phyloP scores from a whole-genome alignment of 2,888 invertebrate genomes.

The Hyposoter dolosus region DNA sequence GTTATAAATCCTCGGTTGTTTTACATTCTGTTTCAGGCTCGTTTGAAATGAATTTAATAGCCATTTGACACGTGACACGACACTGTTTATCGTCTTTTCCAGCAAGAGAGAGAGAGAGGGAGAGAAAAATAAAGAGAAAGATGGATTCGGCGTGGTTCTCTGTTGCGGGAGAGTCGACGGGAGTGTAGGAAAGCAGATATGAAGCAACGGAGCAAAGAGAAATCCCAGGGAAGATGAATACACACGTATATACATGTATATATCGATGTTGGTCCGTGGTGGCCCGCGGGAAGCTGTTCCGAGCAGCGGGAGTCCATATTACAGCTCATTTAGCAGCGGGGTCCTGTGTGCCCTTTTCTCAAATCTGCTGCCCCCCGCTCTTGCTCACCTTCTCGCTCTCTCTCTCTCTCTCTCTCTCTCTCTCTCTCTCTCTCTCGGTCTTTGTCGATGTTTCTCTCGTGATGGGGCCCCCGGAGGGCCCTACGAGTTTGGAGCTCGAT shows the following conservation, averaged over 20 bases:
- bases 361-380: conserved; percentile 70
- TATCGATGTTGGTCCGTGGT: conserved; percentile 45
- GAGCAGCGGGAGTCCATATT: conserved; percentile 83
- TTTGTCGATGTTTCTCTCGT: conserved; percentile 30
- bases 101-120: conserved; percentile 49
- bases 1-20: conserved; percentile 25
- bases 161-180: conserved; percentile 57
- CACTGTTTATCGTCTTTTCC: conserved; percentile 64
- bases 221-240: conserved; percentile 52
- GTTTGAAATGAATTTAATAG: conserved; percentile 64
- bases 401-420: not conserved
- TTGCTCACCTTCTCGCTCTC: not conserved
- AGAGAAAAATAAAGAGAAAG: conserved; percentile 49
- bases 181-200: conserved; percentile 61
- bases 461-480: conserved; percentile 56
- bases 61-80: conserved; percentile 69
- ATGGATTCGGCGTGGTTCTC: conserved; percentile 59
- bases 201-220: conserved; percentile 37
- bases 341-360: conserved; percentile 80
- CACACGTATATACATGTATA: not conserved
- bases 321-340: conserved; percentile 85
- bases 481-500: conserved; percentile 62
- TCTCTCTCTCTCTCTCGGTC: not conserved
- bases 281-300: conserved; percentile 72
- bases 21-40: conserved; percentile 23